Evolutionary conservation across 53 echinoderm and acorn worm genomes (phyloP).

Genomic region (Holothuria leucospilota): DNA sequence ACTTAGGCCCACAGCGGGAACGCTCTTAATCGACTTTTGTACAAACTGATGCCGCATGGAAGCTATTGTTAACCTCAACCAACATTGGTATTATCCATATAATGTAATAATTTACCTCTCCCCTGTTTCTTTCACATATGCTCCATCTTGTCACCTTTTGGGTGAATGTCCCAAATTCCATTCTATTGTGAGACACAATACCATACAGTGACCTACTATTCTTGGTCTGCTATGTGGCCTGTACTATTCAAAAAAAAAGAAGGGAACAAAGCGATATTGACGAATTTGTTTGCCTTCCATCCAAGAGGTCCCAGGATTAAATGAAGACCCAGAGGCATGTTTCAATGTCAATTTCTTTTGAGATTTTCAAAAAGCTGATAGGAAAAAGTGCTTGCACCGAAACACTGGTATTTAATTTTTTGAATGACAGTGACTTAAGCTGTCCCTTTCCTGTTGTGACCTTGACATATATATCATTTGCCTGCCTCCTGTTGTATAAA

Average conservation of each 20-base stretch:
- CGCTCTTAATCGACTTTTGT: background rate
- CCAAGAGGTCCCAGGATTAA: constrained; percentile 10
- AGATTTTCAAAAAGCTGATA: too few relatives aligned
- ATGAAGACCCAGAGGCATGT: background rate
- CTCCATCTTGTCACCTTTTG: background rate
- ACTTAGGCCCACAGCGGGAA: constrained; percentile 24
- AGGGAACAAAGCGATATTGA: constrained; percentile 7
- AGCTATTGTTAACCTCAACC: background rate
- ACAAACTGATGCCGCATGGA: too few relatives aligned
- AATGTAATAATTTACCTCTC: background rate
- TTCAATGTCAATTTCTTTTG: constrained; percentile 19
- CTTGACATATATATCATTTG: too few relatives aligned
- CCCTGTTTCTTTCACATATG: background rate
- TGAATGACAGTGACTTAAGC: too few relatives aligned
- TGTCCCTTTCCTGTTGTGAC: too few relatives aligned
- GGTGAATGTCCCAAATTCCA: constrained; percentile 32
- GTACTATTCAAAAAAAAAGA: background rate
- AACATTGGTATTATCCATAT: constrained; percentile 5
- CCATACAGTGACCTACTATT: too few relatives aligned
- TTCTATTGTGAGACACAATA: constrained; percentile 9
- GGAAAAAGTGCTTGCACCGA: too few relatives aligned
- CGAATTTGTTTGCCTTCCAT: constrained; percentile 12
- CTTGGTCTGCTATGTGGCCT: background rate
- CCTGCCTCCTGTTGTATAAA: too few relatives aligned
- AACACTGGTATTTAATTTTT: too few relatives aligned